Conservation (phyloP, 2,888 invertebrate genomes). For the Unio delphinus region DNA sequence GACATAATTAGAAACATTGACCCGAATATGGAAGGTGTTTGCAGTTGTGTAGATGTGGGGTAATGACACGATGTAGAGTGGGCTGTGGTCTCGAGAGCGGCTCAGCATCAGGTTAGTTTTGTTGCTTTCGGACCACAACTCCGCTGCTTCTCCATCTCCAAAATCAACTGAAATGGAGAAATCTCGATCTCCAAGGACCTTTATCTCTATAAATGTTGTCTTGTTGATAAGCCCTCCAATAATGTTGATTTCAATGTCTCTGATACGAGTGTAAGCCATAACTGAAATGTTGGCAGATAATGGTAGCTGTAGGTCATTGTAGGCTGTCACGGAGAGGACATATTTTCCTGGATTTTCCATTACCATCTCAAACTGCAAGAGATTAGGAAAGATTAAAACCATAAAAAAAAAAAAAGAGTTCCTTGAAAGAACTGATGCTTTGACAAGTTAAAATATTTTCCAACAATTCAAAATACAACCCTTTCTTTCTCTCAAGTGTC, state of each 20-base stretch:
- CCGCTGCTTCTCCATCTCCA: slow-evolving; percentile 45
- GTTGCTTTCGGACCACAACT: slow-evolving; percentile 10
- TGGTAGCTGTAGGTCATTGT: slow-evolving; percentile 48
- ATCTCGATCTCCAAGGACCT: slow-evolving; percentile 36
- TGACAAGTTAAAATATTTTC: slow-evolving; percentile 3
- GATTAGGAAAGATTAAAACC: not conserved
- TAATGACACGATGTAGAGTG: slow-evolving; percentile 11
- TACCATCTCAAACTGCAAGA: slow-evolving; percentile 43
- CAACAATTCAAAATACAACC: not conserved
- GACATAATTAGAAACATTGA: slow-evolving; percentile 52
- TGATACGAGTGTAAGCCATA: slow-evolving; percentile 43
- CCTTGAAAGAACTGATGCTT: not conserved
- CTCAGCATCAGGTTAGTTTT: slow-evolving; percentile 1
- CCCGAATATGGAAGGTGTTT: slow-evolving; percentile 51
- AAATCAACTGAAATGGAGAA: slow-evolving; percentile 42
- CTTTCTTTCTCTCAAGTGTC: no score
- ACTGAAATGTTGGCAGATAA: slow-evolving; percentile 35
- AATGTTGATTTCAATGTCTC: slow-evolving; percentile 28
- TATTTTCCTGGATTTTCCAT: slow-evolving; percentile 38
- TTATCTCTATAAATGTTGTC: slow-evolving; percentile 34
- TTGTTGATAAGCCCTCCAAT: slow-evolving; percentile 34
- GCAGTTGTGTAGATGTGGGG: slow-evolving; percentile 31
- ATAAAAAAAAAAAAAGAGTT: slow-evolving; percentile 3
- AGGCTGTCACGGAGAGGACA: slow-evolving; percentile 36
- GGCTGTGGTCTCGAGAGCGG: not conserved